A percentile compares a stretch with the other conserved stretches of the same genome.
Evolutionary conservation across 2,888 invertebrate genomes (phyloP).

Genomic region (Carpatolechia fugitivella): DNA sequence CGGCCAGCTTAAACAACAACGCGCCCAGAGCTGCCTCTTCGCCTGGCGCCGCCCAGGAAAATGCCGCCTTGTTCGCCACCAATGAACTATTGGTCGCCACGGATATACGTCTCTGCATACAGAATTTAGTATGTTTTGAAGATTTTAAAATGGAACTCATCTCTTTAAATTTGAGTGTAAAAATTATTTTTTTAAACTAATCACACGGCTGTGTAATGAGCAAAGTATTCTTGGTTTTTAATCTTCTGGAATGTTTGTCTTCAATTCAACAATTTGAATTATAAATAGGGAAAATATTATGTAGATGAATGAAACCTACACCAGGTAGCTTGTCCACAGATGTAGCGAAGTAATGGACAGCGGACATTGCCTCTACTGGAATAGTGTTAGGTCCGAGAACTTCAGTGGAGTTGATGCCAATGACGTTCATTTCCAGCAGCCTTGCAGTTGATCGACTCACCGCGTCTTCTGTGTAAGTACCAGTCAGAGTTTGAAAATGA

Average conservation of each 20-base stretch:
- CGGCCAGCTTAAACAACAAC: slow-evolving; percentile 49
- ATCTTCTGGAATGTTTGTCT: too few species aligned
- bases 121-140: background rate
- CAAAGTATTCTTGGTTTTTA: too few species aligned
- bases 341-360: slow-evolving; percentile 59
- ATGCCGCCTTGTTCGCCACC: slow-evolving; percentile 41
- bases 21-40: slow-evolving; percentile 52
- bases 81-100: slow-evolving; percentile 20
- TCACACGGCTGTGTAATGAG: too few species aligned
- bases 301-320: too few species aligned
- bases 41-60: slow-evolving; percentile 39
- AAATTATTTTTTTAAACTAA: too few species aligned
- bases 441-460: slow-evolving; percentile 51
- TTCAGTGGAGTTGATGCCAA: slow-evolving; percentile 39
- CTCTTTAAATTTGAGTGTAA: too few species aligned
- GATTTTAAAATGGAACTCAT: too few species aligned
- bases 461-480: slow-evolving; percentile 42
- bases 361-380: slow-evolving; percentile 53
- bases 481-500: background rate
- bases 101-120: slow-evolving; percentile 10
- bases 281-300: too few species aligned
- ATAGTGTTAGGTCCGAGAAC: slow-evolving; percentile 41
- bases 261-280: too few species aligned
- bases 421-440: slow-evolving; percentile 29
- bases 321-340: slow-evolving; percentile 32